A percentile compares a stretch with the other conserved stretches of the same genome.
Conservation (phyloP, 1,140 invertebrate genomes). For the Bursaphelenchus mucronatus region DNA sequence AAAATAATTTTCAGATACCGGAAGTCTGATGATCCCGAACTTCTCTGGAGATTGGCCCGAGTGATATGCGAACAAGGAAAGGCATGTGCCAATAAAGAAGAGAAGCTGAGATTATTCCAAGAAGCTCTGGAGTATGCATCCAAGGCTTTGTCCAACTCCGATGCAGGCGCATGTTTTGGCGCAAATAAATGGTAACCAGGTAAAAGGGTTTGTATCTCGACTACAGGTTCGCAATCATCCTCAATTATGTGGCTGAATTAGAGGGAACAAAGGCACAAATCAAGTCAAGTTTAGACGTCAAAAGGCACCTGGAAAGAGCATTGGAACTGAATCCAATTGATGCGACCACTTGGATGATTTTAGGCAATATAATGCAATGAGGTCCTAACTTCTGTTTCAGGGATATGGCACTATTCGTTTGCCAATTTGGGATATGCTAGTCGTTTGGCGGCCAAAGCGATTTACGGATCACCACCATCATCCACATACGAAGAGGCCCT, state of each 20-base stretch:
- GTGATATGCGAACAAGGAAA: conserved; percentile 58
- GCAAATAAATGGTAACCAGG: conserved; percentile 54
- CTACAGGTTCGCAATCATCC: conserved; percentile 56
- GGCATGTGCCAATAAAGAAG: conserved; percentile 34
- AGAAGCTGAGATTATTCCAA: conserved; percentile 46
- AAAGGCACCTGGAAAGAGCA: conserved; percentile 52
- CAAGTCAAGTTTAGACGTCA: conserved; percentile 42
- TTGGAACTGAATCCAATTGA: conserved; percentile 53
- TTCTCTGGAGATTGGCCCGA: conserved; percentile 53
- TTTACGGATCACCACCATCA: conserved; percentile 51
- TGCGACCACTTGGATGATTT: conserved; percentile 59
- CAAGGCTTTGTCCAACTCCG: conserved; percentile 42
- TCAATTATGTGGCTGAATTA: conserved; percentile 55
- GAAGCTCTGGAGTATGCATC: conserved; percentile 51
- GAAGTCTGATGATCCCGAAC: conserved; percentile 40
- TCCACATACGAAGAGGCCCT: conserved; percentile 58
- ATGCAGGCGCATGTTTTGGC: conserved; percentile 46
- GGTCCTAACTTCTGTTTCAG: conserved; percentile 24
- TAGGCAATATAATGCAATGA: conserved; percentile 34
- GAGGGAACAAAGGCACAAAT: conserved; percentile 55
- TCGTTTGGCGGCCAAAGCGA: conserved; percentile 44
- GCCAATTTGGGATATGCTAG: conserved; percentile 47
- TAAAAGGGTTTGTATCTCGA: conserved; percentile 1
- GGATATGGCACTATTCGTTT: conserved; percentile 57
- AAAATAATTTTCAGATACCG: conserved; percentile 35